Evolutionary conservation across 2,113 vertebrate species (phyloP), one percentile per base, ranked within the genome.

Genomic region (Oostethus manadensis): DNA sequence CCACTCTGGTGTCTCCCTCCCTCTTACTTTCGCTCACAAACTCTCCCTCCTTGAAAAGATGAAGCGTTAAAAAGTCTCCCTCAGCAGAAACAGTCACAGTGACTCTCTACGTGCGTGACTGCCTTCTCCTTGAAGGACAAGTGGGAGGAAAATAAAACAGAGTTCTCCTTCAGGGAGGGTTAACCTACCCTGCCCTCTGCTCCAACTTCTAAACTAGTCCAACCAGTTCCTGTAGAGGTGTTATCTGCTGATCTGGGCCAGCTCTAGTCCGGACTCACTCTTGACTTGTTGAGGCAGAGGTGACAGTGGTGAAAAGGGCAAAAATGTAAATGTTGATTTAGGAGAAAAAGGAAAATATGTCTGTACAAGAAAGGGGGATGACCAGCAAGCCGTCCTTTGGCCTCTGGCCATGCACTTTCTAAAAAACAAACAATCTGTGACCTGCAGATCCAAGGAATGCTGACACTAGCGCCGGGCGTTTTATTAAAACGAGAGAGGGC

Each of bases 151-250:
- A 70, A 73, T 60, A 51, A 66, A 65, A 58, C 59, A 47, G 67
- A 48, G 56, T 64, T 76, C 64, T 70, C 76, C 74, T 81, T 75
- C 70, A 70, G 66, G 77, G 75, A 76, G 77, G 82, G 86, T 88
- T 86, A 68, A 87, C 85, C 76, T 79, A 76, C 82, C 84, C 84
- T 88, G 79, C 87, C 86, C 82, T 82, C 83, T 84, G 71, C 79
- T 84, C 80, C 70, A 64, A 71, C 66, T 78, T 73, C 68, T 68
- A 75, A 88, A 91, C 89, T 70, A 78, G 88, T 89, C 82, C 80
- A 87, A 91, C 89, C 88, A 80, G 89, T 91, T 90, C 67, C 71
- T 76, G 78, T 69, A 26, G 68, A 75, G 62, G 68, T 69, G 76
- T 81, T 88, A 87, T 86, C 86, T 75, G 43, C 65, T 65, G 68